Base-by-base conservation (phyloP, 2,797 vertebrate species). In the Gephyroberyx darwinii region DNA sequence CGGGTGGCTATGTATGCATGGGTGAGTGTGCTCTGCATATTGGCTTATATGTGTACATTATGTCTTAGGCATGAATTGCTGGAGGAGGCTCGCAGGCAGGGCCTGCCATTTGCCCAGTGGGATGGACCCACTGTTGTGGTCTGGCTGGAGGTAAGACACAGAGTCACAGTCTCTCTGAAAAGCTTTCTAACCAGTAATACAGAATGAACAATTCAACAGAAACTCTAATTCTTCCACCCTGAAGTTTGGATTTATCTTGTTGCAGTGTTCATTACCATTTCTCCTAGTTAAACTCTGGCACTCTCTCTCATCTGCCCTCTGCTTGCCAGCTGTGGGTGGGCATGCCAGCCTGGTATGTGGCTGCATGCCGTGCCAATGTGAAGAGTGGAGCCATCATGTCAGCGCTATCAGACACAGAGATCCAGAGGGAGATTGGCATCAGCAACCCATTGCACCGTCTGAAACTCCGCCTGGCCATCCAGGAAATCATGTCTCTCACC, bases 381-480 rank as follows among this genome's bases (percentile, higher is more conserved):
- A 99, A 99, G 84, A 99, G 97, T 0, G 98, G 98, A 2, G 97
- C 98, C 78, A 99, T 99, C 76, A 99, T 99, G 98, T 99, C 98
- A 0, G 97, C 97, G 0, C 90, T 99, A 57, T 99, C 98, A 0
- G 97, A 99, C 91, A 99, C 98, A 0, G 98, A 99, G 90, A 99
- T 99, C 87, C 98, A 99, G 82, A 89, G 98, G 4, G 98, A 99
- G 84, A 99, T 99, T 0, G 97, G 98, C 1, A 99, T 99, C 89
- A 98, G 96, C 84, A 99, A 99, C 88, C 97, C 98, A 0, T 78
- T 99, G 35, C 98, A 99, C 86, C 93, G 98, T 8, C 94, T 99
- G 70, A 99, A 99, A 62, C 93, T 99, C 0, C 92, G 98, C 33
- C 94, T 99, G 39, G 98, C 97, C 80, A 99, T 99, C 84, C 98